Percentiles rank a stretch among this genome's conserved stretches.
These are phyloP conservation scores for Agelas oroides DNA, from an alignment of 37 sponge, comb jelly and placozoan species.

Conservation along the genomic window DNA sequence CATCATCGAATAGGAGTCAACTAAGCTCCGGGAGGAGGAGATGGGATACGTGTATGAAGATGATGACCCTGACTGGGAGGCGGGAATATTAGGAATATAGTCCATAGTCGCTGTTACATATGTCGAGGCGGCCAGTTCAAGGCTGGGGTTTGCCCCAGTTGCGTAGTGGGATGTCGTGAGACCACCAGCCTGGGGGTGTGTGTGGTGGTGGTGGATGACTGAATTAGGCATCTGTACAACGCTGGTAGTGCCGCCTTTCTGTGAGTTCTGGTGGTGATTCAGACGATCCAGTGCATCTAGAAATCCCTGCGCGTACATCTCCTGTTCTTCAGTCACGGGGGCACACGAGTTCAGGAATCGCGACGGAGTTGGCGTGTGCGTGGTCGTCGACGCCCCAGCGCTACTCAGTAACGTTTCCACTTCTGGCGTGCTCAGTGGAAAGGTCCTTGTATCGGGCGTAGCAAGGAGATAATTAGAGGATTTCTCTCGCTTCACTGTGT, in stretches of 20 bases:
- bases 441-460: slow-evolving; percentile 1
- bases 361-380: slow-evolving; percentile 40
- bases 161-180: slow-evolving; percentile 7
- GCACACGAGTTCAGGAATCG: slow-evolving; percentile 6
- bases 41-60: background rate
- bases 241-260: background rate
- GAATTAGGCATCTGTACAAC: slow-evolving; percentile 7
- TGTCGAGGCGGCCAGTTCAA: slow-evolving; percentile 68
- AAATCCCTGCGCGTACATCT: slow-evolving; percentile 84
- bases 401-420: slow-evolving; percentile 39
- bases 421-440: slow-evolving; percentile 59
- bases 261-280: slow-evolving; percentile 11
- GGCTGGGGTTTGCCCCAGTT: slow-evolving; percentile 33
- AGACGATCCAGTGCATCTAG: slow-evolving; percentile 65
- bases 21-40: background rate
- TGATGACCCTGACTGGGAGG: slow-evolving; percentile 23
- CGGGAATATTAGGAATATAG: slow-evolving; percentile 35
- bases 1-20: slow-evolving; percentile 18
- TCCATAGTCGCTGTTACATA: slow-evolving; percentile 78
- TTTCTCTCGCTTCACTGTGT: slow-evolving; percentile 14
- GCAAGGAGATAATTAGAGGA: background rate
- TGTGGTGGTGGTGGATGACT: slow-evolving; percentile 6
- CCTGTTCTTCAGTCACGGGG: slow-evolving; percentile 78
- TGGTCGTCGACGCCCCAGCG: slow-evolving; percentile 22
- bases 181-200: background rate